These are phyloP conservation scores for Trichoplusia ni DNA, from an alignment of 1,140 invertebrate species.

Conservation along the genomic window DNA sequence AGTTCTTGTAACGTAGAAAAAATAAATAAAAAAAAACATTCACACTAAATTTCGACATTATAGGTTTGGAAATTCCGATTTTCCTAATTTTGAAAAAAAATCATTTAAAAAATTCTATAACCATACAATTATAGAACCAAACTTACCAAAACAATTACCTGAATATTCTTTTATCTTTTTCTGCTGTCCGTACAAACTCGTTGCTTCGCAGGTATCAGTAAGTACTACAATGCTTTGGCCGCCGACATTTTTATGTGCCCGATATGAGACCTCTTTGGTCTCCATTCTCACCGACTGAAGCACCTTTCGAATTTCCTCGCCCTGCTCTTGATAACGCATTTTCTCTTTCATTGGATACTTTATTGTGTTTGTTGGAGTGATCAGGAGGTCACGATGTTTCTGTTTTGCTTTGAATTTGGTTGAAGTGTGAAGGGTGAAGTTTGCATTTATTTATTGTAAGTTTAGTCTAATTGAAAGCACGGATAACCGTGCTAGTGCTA, in stretches of 20 bases:
- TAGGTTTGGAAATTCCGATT: too few relatives aligned
- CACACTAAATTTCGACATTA: too few relatives aligned
- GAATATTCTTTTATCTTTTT: not conserved
- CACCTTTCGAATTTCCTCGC: constrained; percentile 66
- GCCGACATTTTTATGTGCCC: constrained; percentile 47
- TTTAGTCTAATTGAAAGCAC: too few relatives aligned
- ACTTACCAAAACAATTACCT: not conserved
- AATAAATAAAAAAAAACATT: too few relatives aligned
- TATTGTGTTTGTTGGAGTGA: constrained; percentile 33
- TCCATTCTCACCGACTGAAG: constrained; percentile 38
- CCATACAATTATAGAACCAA: too few relatives aligned
- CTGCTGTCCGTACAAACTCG: constrained; percentile 34
- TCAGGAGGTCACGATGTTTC: not conserved
- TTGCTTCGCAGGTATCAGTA: constrained; percentile 41
- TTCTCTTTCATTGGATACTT: constrained; percentile 41
- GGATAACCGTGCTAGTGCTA: too few relatives aligned
- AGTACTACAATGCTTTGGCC: constrained; percentile 38
- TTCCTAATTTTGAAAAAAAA: too few relatives aligned
- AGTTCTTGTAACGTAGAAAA: too few relatives aligned
- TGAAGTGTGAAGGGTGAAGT: too few relatives aligned
- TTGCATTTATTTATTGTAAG: too few relatives aligned
- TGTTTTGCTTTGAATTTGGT: not conserved
- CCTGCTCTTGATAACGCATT: constrained; percentile 41
- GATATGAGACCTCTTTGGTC: constrained; percentile 44
- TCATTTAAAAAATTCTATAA: too few relatives aligned